These are phyloP conservation scores for Hirtodrosophila confusa DNA, from an alignment of 2,888 invertebrate genomes.

Conservation along the genomic window DNA sequence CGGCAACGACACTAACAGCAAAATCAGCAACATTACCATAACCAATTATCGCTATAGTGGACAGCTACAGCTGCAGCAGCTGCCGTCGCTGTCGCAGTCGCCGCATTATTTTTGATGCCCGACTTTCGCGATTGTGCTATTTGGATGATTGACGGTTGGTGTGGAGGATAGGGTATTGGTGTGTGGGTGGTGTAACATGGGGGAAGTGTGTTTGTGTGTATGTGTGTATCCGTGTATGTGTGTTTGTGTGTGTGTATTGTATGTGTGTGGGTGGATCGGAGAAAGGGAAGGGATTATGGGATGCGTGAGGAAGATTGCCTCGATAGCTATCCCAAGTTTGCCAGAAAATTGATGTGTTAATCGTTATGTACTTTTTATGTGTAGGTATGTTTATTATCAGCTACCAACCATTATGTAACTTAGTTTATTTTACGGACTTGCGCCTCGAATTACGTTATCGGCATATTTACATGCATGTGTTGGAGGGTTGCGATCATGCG, in stretches of 20 bases:
- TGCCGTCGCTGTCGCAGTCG: slow-evolving; percentile 30
- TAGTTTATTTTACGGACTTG: slow-evolving; percentile 25
- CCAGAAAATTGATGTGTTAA: slow-evolving; percentile 39
- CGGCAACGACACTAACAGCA: slow-evolving; percentile 36
- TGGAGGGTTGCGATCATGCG: slow-evolving; percentile 6
- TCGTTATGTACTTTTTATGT: slow-evolving; percentile 46
- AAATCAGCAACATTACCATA: slow-evolving; percentile 20
- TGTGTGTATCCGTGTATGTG: no score
- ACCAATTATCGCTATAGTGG: slow-evolving; percentile 33
- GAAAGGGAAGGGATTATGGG: not conserved
- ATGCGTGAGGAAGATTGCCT: not conserved
- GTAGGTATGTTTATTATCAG: slow-evolving; percentile 36
- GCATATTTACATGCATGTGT: slow-evolving; percentile 18
- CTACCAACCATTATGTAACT: slow-evolving; percentile 38
- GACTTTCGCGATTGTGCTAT: slow-evolving; percentile 7
- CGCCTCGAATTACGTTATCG: slow-evolving; percentile 13
- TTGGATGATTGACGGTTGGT: not conserved
- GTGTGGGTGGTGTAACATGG: no score
- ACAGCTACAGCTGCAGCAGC: slow-evolving; percentile 18
- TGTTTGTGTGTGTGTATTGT: no score
- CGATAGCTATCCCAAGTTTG: slow-evolving; percentile 4
- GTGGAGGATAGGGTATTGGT: no score
- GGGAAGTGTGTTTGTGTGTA: no score
- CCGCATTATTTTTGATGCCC: slow-evolving; percentile 51
- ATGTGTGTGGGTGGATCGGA: not conserved